Evolutionary conservation across 2,113 vertebrate genomes (phyloP).

Genomic region (Leucopsar rothschildi): DNA sequence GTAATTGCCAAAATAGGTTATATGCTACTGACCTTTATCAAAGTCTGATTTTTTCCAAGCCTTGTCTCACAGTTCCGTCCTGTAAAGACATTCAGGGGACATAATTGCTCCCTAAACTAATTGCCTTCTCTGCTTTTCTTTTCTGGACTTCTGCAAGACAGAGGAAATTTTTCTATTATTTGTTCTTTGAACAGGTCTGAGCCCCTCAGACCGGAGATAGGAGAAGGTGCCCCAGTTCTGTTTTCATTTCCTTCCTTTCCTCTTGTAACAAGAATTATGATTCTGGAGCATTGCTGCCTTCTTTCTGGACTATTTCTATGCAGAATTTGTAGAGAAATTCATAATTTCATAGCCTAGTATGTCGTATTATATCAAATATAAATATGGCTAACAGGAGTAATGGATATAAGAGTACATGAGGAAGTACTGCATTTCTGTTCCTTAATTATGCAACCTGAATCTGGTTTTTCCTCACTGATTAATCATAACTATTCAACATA

Average conservation of each 20-base stretch:
- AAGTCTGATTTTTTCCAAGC: conserved; percentile 38
- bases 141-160: neutral
- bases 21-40: conserved; percentile 61
- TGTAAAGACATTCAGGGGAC: conserved; percentile 29
- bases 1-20: conserved; percentile 54
- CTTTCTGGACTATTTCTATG: neutral
- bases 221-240: neutral
- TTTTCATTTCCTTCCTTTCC: neutral
- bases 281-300: neutral
- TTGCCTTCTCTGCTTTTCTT: neutral
- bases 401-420: neutral
- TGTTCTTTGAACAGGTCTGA: neutral
- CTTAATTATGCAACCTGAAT: neutral
- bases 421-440: neutral
- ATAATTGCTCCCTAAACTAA: conserved; percentile 56
- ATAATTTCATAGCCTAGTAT: neutral
- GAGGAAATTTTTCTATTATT: neutral
- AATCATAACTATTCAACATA: neutral
- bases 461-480: neutral
- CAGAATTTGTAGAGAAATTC: neutral
- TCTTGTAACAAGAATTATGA: neutral
- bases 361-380: neutral
- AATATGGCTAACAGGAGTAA: neutral
- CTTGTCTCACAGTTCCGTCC: neutral
- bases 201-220: neutral